Evolutionary conservation across 1,140 invertebrate species (phyloP).

Genomic region (Neuroterus valhalla): DNA sequence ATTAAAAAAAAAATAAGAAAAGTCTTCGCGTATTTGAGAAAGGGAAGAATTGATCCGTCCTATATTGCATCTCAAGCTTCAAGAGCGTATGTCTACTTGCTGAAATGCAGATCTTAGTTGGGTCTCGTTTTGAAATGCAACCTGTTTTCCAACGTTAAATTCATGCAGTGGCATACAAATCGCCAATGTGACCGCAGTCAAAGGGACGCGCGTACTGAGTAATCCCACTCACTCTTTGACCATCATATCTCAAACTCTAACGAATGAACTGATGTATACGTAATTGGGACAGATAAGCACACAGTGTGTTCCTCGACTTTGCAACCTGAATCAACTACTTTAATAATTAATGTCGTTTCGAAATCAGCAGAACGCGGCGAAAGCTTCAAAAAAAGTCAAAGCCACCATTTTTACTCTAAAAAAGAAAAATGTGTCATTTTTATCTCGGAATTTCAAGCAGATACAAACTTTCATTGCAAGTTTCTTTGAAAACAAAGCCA

Average conservation of each 20-base stretch:
- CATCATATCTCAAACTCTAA: conserved; percentile 23
- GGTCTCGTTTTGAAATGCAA: conserved; percentile 3
- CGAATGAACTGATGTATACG: background rate
- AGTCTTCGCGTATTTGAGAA: background rate
- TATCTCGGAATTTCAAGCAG: background rate
- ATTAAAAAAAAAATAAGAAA: background rate
- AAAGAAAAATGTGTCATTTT: background rate
- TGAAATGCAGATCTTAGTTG: background rate
- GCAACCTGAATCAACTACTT: background rate
- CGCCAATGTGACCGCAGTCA: conserved; percentile 40
- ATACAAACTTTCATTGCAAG: background rate
- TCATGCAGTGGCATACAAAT: background rate
- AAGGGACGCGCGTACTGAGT: conserved; percentile 46
- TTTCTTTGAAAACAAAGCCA: no score
- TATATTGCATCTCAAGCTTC: background rate
- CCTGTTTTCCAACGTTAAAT: conserved; percentile 29
- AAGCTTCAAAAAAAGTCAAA: background rate
- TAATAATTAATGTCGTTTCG: background rate
- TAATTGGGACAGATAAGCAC: conserved; percentile 7
- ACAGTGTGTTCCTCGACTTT: conserved; percentile 1
- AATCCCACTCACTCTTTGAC: conserved; percentile 48
- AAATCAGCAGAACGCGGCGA: background rate
- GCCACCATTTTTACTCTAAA: background rate
- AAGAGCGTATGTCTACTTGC: background rate
- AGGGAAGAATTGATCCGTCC: background rate